Evolutionary conservation across 2,888 invertebrate genomes (phyloP), one percentile per base, ranked within the genome.

Genomic region (Ichneumoninae sp.): DNA sequence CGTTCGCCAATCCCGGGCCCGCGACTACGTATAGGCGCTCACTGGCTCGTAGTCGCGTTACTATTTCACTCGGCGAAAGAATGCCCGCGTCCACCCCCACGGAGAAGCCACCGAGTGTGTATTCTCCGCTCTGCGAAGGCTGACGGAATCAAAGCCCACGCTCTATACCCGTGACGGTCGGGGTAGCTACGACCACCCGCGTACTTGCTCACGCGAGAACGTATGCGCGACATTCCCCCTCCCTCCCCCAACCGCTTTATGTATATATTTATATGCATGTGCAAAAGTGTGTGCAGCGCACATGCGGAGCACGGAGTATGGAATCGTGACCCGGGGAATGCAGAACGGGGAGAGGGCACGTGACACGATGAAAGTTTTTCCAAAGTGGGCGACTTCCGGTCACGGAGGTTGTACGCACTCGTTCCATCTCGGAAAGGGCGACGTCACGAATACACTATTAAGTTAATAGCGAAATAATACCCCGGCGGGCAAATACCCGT

Each of bases 381-480:
- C 69, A 74, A 82, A 82, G 82, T 69, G 74, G 65, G 54, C 33
- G 62, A 50, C 70, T 75, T 83, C 83, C 83, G 83, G 83, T 83
- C 83, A 83, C 83, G 83, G 74, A 83, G 57, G 79, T 77, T 79
- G 62, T 68, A 79, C 83, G 79, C 83, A 79, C 57, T 70, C 44
- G 60, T 44, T 26, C 47, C 50, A 62, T 54, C 47, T 30, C 26
- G 7, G 33, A 60, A 47, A 57, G 36, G 36, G 40, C 26, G 19
- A 69, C 26, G 33, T 69, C 62, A 62, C 30, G 36, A n/a, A 36
- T 62, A 33, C 1, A n/a, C 36, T 54, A 54, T 62, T 62, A 62
- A 30, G 16, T 62, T 62, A 62, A 62, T 26, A 33, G 62, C 36
- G n/a, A 62, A 62, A 62, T 62, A 62, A 62, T 62, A 62, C 57